Evolutionary conservation across 2,113 vertebrate genomes (phyloP).

Genomic region (Spea bombifrons): DNA sequence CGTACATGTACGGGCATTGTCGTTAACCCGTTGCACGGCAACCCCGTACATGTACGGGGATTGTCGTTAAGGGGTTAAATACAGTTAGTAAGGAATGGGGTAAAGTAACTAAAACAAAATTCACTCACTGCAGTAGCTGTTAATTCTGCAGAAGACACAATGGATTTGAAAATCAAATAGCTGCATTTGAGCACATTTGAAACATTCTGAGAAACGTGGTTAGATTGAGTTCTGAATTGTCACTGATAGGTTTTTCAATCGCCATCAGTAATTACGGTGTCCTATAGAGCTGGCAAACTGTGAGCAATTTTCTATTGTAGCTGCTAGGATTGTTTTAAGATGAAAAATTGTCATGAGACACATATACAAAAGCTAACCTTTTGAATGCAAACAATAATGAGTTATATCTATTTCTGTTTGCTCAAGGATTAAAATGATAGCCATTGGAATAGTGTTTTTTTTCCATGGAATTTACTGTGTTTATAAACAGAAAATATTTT

Average conservation of each 20-base stretch:
- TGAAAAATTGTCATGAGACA: constrained; percentile 63
- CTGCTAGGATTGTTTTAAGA: constrained; percentile 64
- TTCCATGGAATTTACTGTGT: constrained; percentile 19
- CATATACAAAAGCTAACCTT: constrained; percentile 51
- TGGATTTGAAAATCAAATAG: constrained; percentile 54
- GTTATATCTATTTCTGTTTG: constrained; percentile 47
- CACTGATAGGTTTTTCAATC: constrained; percentile 61
- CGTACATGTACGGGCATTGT: too few relatives aligned
- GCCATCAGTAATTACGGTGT: constrained; percentile 60
- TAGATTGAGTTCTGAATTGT: constrained; percentile 59
- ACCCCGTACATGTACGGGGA: too few relatives aligned
- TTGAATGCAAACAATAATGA: constrained; percentile 45
- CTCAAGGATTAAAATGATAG: constrained; percentile 49
- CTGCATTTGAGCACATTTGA: constrained; percentile 39
- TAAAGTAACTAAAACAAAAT: background rate
- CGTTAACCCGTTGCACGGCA: too few relatives aligned
- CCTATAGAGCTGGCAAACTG: constrained; percentile 59
- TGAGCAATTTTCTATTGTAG: constrained; percentile 64
- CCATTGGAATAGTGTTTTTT: constrained; percentile 34
- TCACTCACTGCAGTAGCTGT: background rate
- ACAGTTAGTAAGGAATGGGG: too few relatives aligned
- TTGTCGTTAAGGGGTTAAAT: too few relatives aligned
- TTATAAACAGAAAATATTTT: too few relatives aligned
- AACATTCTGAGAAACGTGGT: constrained; percentile 44
- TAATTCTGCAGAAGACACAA: constrained; percentile 10